Evolutionary conservation across 2,888 invertebrate genomes (phyloP), one percentile per base, ranked within the genome.

Genomic region (Callyntrura sp.): DNA sequence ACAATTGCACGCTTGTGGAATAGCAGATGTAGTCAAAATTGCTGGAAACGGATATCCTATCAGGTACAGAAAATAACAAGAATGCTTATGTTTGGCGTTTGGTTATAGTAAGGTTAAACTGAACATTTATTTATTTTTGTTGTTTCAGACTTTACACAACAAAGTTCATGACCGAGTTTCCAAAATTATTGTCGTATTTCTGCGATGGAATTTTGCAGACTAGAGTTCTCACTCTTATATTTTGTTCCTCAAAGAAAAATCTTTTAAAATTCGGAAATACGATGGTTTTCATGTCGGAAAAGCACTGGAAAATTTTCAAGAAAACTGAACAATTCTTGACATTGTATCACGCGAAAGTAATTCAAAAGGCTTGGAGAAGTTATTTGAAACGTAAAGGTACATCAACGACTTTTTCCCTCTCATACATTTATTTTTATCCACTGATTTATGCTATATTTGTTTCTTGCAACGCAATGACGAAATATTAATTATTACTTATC

Each of bases 11-110:
- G 88, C 92, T 6, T 90, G 90, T 85, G 93, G 93, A 1, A 92
- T 93, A 68, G 91, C 91, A 2, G 93, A 93, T 81, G 87, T 92
- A 5, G 92, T 93, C 17, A 87, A 91, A 73, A 92, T 93, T 70
- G 92, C 92, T 35, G 92, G 92, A 48, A 92, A 93, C 76, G 93
- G 93, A 9, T 92, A 82, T 85, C 93, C 93, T 0, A 92, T 93
- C 12, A 85, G 93, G 93, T 92, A n/a, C n/a, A n/a, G n/a, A n/a
- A n/a, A n/a, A n/a, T n/a, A n/a, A n/a, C n/a, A n/a, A n/a, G n/a
- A n/a, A n/a, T n/a, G n/a, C n/a, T n/a, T n/a, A n/a, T n/a, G n/a
- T n/a, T n/a, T n/a, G n/a, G n/a, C n/a, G n/a, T 79, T 25, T 57
- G 11, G 51, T 78, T 78, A 14, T n/a, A n/a, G n/a, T n/a, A n/a